Percentiles rank a stretch among this genome's conserved stretches.
Evolutionary conservation across 2,797 vertebrate genomes (phyloP).

Genomic region (Octomys mimax): DNA sequence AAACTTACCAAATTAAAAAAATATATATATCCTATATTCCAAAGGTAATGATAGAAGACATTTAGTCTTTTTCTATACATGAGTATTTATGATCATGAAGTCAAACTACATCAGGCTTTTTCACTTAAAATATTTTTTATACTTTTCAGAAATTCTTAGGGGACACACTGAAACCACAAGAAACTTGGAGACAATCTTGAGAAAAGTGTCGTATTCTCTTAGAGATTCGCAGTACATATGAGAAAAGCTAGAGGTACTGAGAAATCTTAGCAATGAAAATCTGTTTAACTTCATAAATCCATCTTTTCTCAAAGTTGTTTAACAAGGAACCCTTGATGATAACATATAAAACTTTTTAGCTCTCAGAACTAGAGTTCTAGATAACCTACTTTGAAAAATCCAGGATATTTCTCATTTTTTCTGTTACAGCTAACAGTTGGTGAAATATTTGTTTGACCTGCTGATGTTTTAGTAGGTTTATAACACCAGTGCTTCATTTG

Average conservation of each 20-base stretch:
- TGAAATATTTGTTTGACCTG: constrained; percentile 30
- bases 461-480: background rate
- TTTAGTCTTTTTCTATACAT: background rate
- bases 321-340: background rate
- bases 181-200: background rate
- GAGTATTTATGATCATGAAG: background rate
- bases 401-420: background rate
- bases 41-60: background rate
- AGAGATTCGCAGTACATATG: background rate
- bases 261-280: background rate
- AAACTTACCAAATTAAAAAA: background rate
- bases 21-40: background rate
- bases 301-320: constrained; percentile 33
- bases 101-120: background rate
- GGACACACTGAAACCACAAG: background rate
- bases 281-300: constrained; percentile 30
- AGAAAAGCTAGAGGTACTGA: background rate
- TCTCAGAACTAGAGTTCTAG: constrained; percentile 26
- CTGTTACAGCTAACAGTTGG: background rate
- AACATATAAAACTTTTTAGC: background rate
- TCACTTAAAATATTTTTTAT: background rate
- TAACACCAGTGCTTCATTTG: constrained; percentile 35
- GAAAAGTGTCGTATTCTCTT: background rate
- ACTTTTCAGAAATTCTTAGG: constrained; percentile 34
- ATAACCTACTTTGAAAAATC: background rate